Percentiles rank a stretch among this genome's conserved stretches.
Evolutionary conservation across 2,888 invertebrate species (phyloP).

Genomic region (Hedychridium roseum): DNA sequence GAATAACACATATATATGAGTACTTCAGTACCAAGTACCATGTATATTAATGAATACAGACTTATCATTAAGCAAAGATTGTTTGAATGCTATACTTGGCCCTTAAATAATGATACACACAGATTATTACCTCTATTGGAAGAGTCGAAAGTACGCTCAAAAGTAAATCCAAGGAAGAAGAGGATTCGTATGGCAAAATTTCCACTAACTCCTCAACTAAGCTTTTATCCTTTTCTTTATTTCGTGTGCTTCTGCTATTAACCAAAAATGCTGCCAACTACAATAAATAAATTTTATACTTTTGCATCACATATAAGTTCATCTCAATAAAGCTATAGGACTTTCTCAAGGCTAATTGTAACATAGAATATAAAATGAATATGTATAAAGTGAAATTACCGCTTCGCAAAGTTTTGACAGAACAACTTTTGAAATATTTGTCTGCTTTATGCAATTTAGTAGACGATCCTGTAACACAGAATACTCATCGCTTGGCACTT

Average conservation of each 20-base stretch:
- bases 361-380: conserved; percentile 6
- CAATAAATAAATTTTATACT: conserved; percentile 41
- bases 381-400: conserved; percentile 69
- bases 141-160: conserved; percentile 86
- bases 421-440: conserved; percentile 84
- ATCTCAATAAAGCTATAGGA: background rate
- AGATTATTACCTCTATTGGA: conserved; percentile 80
- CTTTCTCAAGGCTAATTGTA: background rate
- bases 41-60: too few species aligned
- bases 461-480: conserved; percentile 80
- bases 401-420: conserved; percentile 87
- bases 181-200: conserved; percentile 70
- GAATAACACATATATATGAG: background rate
- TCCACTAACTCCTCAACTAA: conserved; percentile 76
- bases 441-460: conserved; percentile 78
- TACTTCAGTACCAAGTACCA: too few species aligned
- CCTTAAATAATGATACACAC: conserved; percentile 19
- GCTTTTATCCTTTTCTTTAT: conserved; percentile 71
- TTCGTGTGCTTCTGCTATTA: conserved; percentile 68
- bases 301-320: background rate
- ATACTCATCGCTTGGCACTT: conserved; percentile 83
- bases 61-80: background rate
- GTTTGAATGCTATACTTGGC: conserved; percentile 2
- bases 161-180: conserved; percentile 72
- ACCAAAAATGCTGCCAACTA: conserved; percentile 87